Conservation (phyloP, 23 tunicate species). For the Styela clava region DNA sequence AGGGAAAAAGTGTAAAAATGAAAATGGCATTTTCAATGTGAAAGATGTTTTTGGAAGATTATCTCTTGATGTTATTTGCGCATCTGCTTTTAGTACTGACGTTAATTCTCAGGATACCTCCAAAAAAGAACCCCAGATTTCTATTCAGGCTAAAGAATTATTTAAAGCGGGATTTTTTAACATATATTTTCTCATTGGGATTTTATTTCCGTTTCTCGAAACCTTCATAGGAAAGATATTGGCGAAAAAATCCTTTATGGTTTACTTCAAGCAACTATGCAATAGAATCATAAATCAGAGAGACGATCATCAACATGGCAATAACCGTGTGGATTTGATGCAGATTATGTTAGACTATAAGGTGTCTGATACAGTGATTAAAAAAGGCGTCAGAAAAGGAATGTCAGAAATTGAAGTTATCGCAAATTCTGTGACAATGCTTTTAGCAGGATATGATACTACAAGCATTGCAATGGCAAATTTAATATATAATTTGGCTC, state of each 20-base stretch:
- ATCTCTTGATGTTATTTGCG: slow-evolving; percentile 68
- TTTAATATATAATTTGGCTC: slow-evolving; percentile 63
- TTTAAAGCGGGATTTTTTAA: background rate
- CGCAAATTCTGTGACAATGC: slow-evolving; percentile 54
- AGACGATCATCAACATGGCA: background rate
- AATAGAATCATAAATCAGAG: background rate
- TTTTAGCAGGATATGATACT: slow-evolving; percentile 80
- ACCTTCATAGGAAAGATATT: background rate
- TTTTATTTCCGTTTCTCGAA: background rate
- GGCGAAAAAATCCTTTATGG: background rate
- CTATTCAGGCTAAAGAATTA: background rate
- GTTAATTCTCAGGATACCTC: slow-evolving; percentile 40
- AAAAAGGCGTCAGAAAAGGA: background rate
- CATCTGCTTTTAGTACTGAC: slow-evolving; percentile 75
- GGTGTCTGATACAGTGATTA: background rate
- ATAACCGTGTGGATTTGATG: slow-evolving; percentile 1
- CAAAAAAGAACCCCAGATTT: background rate
- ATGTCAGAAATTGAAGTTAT: slow-evolving; percentile 33
- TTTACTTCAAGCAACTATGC: background rate
- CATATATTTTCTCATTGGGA: background rate
- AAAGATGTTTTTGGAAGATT: slow-evolving; percentile 47
- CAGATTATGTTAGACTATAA: background rate
- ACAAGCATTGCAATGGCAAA: slow-evolving; percentile 53
- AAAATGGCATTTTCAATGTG: slow-evolving; percentile 30
- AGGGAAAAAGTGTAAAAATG: background rate